phyloP scores from a whole-genome alignment of 1,140 invertebrate species.

The Artemia franciscana region DNA sequence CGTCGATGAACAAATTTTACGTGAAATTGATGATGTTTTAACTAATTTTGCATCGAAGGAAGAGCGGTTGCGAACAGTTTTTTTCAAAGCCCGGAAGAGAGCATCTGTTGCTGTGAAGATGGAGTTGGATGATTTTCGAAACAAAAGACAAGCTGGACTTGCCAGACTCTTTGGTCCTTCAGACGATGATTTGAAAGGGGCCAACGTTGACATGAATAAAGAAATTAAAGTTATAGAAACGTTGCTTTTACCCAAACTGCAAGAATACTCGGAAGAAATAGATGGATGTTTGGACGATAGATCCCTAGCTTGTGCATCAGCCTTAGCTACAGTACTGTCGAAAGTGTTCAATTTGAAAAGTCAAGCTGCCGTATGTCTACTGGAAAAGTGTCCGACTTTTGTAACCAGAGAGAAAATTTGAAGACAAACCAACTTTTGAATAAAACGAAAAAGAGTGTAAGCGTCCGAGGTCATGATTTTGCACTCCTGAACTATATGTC shows the following conservation, averaged over 20 bases:
- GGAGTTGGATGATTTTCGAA: conserved; percentile 68
- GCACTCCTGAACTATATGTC: conserved; percentile 64
- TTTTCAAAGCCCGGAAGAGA: conserved; percentile 56
- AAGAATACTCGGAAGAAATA: conserved; percentile 36
- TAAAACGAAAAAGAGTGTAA: conserved; percentile 41
- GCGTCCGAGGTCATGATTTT: conserved; percentile 68
- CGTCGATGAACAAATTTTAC: conserved; percentile 59
- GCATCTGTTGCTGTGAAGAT: conserved; percentile 66
- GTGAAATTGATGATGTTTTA: conserved; percentile 65
- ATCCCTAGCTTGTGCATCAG: conserved; percentile 42
- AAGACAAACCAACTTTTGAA: conserved; percentile 39
- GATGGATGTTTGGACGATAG: conserved; percentile 24
- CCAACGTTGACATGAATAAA: conserved; percentile 50
- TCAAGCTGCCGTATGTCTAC: conserved; percentile 22
- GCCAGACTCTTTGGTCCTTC: conserved; percentile 67
- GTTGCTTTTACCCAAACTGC: conserved; percentile 43
- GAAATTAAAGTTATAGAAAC: conserved; percentile 50
- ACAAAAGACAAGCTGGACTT: conserved; percentile 66
- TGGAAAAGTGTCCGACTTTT: conserved; percentile 47
- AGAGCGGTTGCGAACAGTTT: conserved; percentile 24
- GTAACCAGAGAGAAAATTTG: conserved; percentile 59
- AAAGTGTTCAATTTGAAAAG: conserved; percentile 41
- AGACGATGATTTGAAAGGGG: conserved; percentile 52
- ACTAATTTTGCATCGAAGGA: not conserved
- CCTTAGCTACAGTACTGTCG: conserved; percentile 48